Evolutionary conservation across 2,888 invertebrate genomes (phyloP).

Genomic region (Limnephilus rhombicus): DNA sequence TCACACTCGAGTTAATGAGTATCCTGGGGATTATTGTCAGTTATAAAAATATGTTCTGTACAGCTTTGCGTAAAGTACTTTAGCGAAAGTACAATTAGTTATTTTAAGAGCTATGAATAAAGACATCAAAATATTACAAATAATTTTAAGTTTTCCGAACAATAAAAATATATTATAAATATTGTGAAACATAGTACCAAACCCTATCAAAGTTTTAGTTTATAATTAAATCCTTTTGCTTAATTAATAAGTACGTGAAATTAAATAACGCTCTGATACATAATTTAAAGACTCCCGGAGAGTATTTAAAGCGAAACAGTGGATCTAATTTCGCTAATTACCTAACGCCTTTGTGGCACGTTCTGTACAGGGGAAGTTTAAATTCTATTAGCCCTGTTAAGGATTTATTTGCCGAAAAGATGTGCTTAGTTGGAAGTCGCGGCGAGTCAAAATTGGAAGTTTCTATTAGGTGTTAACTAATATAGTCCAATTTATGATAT

Average conservation of each 20-base stretch:
- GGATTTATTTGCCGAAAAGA: conserved; percentile 66
- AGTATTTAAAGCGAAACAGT: conserved; percentile 63
- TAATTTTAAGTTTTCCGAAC: neutral
- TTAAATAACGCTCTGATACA: neutral
- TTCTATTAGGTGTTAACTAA: conserved; percentile 10
- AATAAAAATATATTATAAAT: neutral
- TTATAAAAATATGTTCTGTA: neutral
- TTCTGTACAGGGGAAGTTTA: conserved; percentile 66
- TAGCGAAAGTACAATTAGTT: neutral
- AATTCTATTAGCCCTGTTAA: conserved; percentile 65
- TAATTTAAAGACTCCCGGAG: conserved; percentile 40
- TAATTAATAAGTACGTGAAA: neutral
- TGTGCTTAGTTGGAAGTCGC: conserved; percentile 60
- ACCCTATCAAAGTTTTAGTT: neutral
- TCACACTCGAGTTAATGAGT: conserved; percentile 41
- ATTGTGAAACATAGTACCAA: neutral
- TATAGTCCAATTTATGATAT: neutral
- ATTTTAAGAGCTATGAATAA: neutral
- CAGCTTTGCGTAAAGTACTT: neutral
- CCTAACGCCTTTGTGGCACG: conserved; percentile 66
- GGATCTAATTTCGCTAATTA: conserved; percentile 66
- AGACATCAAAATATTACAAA: neutral
- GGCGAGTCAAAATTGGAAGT: neutral
- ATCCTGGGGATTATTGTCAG: neutral
- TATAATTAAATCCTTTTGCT: neutral